Base-by-base conservation (phyloP, 1,140 invertebrate genomes). In the Aphaenogaster rudis region DNA sequence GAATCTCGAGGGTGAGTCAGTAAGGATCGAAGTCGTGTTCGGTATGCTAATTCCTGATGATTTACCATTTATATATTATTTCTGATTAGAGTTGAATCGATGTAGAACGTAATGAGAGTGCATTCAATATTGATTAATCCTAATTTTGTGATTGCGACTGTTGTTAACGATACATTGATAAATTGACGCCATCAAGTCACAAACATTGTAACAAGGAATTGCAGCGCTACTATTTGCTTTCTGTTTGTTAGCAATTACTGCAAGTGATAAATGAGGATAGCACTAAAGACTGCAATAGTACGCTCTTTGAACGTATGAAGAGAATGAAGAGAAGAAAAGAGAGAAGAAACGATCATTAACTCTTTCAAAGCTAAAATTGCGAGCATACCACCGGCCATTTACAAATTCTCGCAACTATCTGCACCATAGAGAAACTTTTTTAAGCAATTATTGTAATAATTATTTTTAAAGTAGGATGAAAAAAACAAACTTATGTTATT, bases 11-110 rank as follows among this genome's bases (percentile, higher is more conserved):
- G 88, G 91, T 66, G 80, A 88, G 45, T 91, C 91, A 17, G 89
- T 93, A 39, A 86, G 77, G 76, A 77, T 93, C 69, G 93, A 94
- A 92, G 71, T 93, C 39, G 93, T 93, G 90, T 91, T 93, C 59
- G 93, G 93, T 95, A 94, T 57, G 50, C 61, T n/a, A 6, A 33
- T 52, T 33, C 11, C 42, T 63, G 2, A 57, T 36, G 11, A 74
- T 76, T 76, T 17, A 50, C 8, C n/a, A 21, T 7, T 3, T 48
- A 21, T 9, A 36, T 33, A 50, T 13, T 48, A 59, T 42, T 1
- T 15, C 1, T 39, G 33, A 15, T 76, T 21, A 84, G n/a, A 11
- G 21, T 84, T n/a, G 13, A 74, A 48, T 76, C 8, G 13, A 15
- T 28, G 9, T 61, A 1, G 8, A 84, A 28, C 57, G 15, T 54